These are phyloP conservation scores for Sebastes ruberrimus DNA, from an alignment of 2,797 vertebrate species.

Conservation along the genomic window DNA sequence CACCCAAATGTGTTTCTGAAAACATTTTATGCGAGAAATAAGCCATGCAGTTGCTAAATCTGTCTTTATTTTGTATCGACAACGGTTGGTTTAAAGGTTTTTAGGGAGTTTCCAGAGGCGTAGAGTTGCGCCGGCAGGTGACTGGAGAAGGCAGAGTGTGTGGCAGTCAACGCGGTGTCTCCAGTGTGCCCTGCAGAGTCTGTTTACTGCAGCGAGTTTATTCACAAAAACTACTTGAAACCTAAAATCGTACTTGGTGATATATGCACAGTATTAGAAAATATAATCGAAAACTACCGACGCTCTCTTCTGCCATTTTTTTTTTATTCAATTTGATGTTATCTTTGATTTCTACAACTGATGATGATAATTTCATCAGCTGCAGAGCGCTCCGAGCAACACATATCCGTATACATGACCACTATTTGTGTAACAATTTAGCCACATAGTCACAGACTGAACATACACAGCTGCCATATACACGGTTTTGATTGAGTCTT, in stretches of 20 bases:
- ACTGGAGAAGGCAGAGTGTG: no score
- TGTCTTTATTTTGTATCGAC: no score
- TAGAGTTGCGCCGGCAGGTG: no score
- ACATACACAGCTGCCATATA: background rate
- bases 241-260: no score
- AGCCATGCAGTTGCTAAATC: no score
- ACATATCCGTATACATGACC: fast-evolving
- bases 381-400: background rate
- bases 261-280: no score
- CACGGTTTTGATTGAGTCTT: background rate
- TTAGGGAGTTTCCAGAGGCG: no score
- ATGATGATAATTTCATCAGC: background rate
- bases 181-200: no score
- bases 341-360: background rate
- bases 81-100: no score
- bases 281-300: background rate
- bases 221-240: no score
- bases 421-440: background rate
- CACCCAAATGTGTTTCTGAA: no score
- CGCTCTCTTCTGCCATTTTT: background rate
- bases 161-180: background rate
- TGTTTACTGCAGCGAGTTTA: no score
- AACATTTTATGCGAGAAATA: background rate
- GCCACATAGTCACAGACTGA: background rate
- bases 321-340: background rate